Conservation (phyloP, 2,113 vertebrate genomes). For the Chascanopsetta lugubris region DNA sequence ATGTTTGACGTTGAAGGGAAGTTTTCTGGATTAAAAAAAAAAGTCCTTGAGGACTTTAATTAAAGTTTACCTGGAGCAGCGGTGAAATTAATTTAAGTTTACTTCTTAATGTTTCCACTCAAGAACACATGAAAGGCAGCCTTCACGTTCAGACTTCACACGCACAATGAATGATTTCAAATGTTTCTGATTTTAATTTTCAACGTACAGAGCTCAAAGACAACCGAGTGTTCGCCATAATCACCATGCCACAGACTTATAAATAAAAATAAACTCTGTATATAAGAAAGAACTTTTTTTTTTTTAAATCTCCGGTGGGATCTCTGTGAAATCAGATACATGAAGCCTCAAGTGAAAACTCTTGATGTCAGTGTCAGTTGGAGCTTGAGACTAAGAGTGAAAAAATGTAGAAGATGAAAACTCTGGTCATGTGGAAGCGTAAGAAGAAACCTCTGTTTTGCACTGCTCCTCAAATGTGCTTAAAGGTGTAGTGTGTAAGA, state of each 20-base stretch:
- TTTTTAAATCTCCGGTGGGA: neutral
- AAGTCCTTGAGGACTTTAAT: neutral
- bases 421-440: neutral
- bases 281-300: no score
- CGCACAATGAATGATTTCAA: neutral
- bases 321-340: neutral
- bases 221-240: no score
- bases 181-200: no score
- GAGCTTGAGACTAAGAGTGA: neutral
- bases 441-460: neutral
- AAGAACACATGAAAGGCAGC: neutral
- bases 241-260: no score
- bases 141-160: neutral
- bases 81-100: neutral
- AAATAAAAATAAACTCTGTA: no score
- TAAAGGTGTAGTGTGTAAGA: no score
- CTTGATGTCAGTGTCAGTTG: neutral
- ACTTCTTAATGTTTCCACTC: neutral
- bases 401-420: neutral
- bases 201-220: no score
- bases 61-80: neutral
- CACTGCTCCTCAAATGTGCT: neutral
- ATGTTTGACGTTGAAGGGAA: neutral
- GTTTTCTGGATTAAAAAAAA: neutral
- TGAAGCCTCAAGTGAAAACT: neutral